phyloP scores from a whole-genome alignment of 2,888 invertebrate genomes.

The Xylocampa areola region DNA sequence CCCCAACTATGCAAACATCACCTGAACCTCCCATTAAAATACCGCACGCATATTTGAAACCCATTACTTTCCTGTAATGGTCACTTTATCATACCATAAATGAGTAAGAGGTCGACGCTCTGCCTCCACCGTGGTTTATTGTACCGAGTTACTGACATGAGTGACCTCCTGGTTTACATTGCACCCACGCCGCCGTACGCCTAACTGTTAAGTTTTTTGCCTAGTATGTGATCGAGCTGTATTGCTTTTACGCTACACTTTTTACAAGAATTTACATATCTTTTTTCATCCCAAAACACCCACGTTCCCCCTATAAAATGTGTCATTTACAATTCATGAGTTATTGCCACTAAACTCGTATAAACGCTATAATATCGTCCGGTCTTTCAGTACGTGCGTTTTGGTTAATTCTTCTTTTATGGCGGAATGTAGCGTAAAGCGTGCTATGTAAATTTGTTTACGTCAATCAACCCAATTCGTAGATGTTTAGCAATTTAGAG shows the following conservation, averaged over 20 bases:
- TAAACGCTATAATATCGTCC: conserved; percentile 8
- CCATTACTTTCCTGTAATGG: conserved; percentile 57
- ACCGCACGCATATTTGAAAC: conserved; percentile 44
- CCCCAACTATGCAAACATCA: conserved; percentile 21
- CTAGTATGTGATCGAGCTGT: conserved; percentile 44
- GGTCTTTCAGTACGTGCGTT: conserved; percentile 7
- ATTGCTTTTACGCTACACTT: conserved; percentile 50
- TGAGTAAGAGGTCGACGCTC: conserved; percentile 60
- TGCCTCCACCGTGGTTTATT: conserved; percentile 53
- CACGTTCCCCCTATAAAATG: conserved; percentile 25
- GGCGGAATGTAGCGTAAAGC: conserved; percentile 26
- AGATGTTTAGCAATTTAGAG: conserved; percentile 40
- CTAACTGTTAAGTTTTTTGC: conserved; percentile 71
- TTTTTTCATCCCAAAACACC: conserved; percentile 32
- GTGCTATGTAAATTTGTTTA: conserved; percentile 31
- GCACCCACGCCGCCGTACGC: conserved; percentile 68
- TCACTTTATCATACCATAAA: conserved; percentile 51
- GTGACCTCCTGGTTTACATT: conserved; percentile 72
- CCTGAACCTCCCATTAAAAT: conserved; percentile 41
- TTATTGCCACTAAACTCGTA: conserved; percentile 41
- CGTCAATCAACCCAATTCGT: conserved; percentile 41
- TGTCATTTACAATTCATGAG: conserved; percentile 13
- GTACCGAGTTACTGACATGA: conserved; percentile 65
- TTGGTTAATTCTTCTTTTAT: conserved; percentile 33
- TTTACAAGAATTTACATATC: conserved; percentile 29